Evolutionary conservation across 1,140 invertebrate genomes (phyloP), one percentile per base, ranked within the genome.

Genomic region (Leguminivora glycinivorella): DNA sequence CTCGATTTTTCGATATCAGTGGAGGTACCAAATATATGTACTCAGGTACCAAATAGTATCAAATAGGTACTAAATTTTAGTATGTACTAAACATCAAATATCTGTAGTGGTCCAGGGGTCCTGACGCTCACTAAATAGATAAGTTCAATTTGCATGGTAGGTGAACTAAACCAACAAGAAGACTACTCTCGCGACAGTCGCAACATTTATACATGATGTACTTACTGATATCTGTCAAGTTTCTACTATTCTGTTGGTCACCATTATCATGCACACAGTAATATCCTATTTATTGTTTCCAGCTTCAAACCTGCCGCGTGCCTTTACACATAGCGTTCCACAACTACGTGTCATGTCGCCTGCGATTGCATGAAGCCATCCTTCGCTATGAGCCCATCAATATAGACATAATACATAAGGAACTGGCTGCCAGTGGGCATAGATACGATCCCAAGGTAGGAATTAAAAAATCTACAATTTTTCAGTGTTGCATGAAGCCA

Each of bases 271-370:
- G 17, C 12, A n/a, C 56, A 25, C 12, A 56, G 29, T 66, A 68
- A 26, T 19, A 52, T 25, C 4, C 14, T 70, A 29, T 7, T 69
- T 47, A 40, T 70, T 60, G 73, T 67, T 91, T 88, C 69, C 83
- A 93, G 93, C 68, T 93, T 66, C 82, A 84, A 72, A 83, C 84
- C 1, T 93, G 93, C 72, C 75, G 83, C 52, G 80, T 93, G 0
- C 93, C 93, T 1, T 78, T 94, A 29, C 93, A 94, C 68, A 92
- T 94, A 72, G 92, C 90, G 4, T 93, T 93, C 79, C 89, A 93
- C 75, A 94, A 94, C 81, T 93, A 93, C 68, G 78, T 94, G 12
- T 83, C 84, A 2, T 85, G 85, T 38, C 84, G 93, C 12, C 74
- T 77, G n/a, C 47, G 79, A 19, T 79, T 94, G 12, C 75, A 83